Evolutionary conservation across 2,888 invertebrate genomes (phyloP), one percentile per base, ranked within the genome.

Genomic region (Drosophila kanekoi): DNA sequence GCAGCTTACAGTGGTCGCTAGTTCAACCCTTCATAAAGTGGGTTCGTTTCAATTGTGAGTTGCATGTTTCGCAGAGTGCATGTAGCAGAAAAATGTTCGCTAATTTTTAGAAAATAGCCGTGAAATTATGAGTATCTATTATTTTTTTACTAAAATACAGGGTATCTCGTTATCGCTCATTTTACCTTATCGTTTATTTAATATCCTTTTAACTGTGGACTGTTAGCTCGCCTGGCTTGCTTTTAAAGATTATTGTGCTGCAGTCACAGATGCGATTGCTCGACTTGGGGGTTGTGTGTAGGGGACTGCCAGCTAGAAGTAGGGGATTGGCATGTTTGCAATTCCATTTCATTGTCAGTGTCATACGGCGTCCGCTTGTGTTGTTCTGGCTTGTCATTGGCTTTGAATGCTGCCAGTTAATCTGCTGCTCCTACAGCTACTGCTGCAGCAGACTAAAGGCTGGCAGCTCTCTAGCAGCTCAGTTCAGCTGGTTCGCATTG

Each of bases 341-440:
- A 77, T 89, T 79, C 72, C 79, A 82, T 84, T 89, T 89, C 87
- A 89, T 85, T 88, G 90, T 82, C 89, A 89, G 72, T 89, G 87
- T 85, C 89, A 82, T 70, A 68, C 67, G 48, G 51, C 51, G 51
- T 57, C 20, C 51, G 47, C 49, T 58, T 54, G 63, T 66, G 38
- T 52, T 52, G 28, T 62, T 56, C 47, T 74, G 48, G 62, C 68
- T 72, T 84, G 71, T 82, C 85, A 81, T 66, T 72, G 66, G 71
- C 75, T 71, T 62, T 86, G 79, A 73, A 79, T 73, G 70, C 82
- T 73, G 77, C 63, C 79, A 75, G 62, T 75, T 73, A 84, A 81
- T 81, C 84, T 74, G 65, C 37, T 20, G 35, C 4, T 32, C 8
- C 32, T 33, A 11, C 1, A 11, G 33, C 33, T 33, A 10, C 33